Conservation (phyloP, 2,113 vertebrate genomes). For the Apteryx owenii region DNA sequence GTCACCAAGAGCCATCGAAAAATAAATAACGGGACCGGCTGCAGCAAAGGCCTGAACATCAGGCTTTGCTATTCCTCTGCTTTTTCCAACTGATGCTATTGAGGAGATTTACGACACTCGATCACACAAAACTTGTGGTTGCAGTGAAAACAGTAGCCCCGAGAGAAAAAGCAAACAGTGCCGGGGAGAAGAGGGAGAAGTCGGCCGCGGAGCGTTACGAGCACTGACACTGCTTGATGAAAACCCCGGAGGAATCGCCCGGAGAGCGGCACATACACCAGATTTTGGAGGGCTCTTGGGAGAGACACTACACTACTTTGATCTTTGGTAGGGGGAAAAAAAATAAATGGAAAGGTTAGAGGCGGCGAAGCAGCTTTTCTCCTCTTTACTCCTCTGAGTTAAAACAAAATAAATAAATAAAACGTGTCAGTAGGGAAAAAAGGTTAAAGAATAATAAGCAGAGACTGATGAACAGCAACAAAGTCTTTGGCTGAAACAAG, state of each 20-base stretch:
- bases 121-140: not conserved
- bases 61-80: not conserved
- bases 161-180: not conserved
- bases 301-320: not conserved
- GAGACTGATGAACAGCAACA: not conserved
- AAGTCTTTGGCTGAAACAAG: not conserved
- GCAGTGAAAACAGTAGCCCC: not conserved
- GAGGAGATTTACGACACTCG: not conserved
- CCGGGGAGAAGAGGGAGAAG: not conserved
- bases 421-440: not conserved
- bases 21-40: not conserved
- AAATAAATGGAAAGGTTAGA: not conserved
- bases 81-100: not conserved
- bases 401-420: not conserved
- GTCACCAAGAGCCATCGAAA: not conserved
- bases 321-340: not conserved
- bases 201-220: not conserved
- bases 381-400: not conserved
- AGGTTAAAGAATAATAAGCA: constrained; percentile 13
- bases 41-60: fast-evolving
- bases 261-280: fast-evolving
- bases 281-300: not conserved
- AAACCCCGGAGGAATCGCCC: not conserved
- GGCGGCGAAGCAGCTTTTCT: not conserved
- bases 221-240: not conserved